Evolutionary conservation across 2,888 invertebrate genomes (phyloP).

Genomic region (Drosophila flavopinicola): DNA sequence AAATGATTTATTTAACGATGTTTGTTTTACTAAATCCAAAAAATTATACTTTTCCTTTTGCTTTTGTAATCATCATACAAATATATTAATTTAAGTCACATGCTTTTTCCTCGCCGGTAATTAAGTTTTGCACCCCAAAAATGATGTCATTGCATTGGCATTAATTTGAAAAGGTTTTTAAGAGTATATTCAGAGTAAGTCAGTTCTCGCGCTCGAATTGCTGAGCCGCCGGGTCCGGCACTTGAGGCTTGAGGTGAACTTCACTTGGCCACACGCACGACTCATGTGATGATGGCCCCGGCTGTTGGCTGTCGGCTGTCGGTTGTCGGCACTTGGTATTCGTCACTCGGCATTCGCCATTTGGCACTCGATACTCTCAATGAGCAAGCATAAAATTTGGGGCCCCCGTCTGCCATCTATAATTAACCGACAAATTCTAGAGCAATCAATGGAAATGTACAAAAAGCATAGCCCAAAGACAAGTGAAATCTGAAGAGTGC

Average conservation of each 20-base stretch:
- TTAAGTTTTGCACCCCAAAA: conserved; percentile 18
- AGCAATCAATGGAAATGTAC: conserved; percentile 60
- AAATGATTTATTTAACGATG: too few species aligned
- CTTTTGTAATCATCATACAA: too few species aligned
- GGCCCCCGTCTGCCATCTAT: conserved; percentile 33
- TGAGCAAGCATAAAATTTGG: conserved; percentile 43
- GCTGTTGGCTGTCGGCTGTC: too few species aligned
- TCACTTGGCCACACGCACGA: conserved; percentile 65
- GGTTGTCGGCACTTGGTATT: conserved; percentile 9
- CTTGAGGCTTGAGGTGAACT: conserved; percentile 59
- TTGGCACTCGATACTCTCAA: conserved; percentile 29
- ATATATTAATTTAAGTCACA: too few species aligned
- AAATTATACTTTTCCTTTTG: not conserved
- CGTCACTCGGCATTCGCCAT: conserved; percentile 3
- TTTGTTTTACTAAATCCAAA: too few species aligned
- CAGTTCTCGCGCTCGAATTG: conserved; percentile 26
- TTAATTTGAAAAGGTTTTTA: conserved; percentile 5
- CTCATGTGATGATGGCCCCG: conserved; percentile 1
- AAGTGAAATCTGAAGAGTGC: conserved; percentile 71
- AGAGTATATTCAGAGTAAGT: conserved; percentile 12
- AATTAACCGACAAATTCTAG: conserved; percentile 73
- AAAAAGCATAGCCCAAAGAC: conserved; percentile 58
- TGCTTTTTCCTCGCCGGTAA: not conserved
- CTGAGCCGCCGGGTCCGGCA: conserved; percentile 31
- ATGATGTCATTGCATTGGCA: conserved; percentile 62